Conservation (phyloP, 1,140 invertebrate species). For the Pseudomyrmex sp. region DNA sequence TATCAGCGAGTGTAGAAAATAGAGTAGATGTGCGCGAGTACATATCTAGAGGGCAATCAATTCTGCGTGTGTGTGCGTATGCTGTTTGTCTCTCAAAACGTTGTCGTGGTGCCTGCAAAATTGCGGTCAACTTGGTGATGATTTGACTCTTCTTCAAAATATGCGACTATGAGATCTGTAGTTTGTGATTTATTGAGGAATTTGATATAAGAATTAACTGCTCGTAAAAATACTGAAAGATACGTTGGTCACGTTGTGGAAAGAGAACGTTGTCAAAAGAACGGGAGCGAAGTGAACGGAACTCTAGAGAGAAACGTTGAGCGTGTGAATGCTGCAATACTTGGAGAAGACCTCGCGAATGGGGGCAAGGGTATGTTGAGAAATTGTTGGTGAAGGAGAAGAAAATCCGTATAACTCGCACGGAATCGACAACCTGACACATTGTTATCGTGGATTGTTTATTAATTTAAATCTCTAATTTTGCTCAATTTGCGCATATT, state of each 20-base stretch:
- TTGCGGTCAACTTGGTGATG: too few relatives aligned
- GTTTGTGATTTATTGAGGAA: too few relatives aligned
- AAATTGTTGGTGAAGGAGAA: conserved; percentile 20
- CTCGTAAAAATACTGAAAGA: too few relatives aligned
- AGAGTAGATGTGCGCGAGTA: too few relatives aligned
- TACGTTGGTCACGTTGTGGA: neutral
- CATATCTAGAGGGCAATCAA: neutral
- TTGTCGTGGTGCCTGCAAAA: too few relatives aligned
- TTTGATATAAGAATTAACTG: too few relatives aligned
- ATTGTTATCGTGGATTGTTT: neutral
- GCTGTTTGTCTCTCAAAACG: neutral
- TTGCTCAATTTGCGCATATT: neutral
- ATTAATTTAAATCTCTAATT: neutral
- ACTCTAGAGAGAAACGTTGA: neutral
- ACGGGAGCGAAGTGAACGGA: neutral
- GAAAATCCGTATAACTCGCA: neutral
- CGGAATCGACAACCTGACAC: neutral
- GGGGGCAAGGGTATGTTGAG: conserved; percentile 68
- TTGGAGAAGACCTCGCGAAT: conserved; percentile 57
- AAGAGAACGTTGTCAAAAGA: neutral
- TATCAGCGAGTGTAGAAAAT: neutral
- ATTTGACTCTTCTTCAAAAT: too few relatives aligned
- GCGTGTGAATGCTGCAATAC: conserved; percentile 57
- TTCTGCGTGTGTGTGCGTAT: neutral
- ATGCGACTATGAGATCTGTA: too few relatives aligned